A percentile compares a stretch with the other conserved stretches of the same genome.
These are phyloP conservation scores for Tetrax tetrax DNA, from an alignment of 2,113 vertebrate species.

Conservation along the genomic window DNA sequence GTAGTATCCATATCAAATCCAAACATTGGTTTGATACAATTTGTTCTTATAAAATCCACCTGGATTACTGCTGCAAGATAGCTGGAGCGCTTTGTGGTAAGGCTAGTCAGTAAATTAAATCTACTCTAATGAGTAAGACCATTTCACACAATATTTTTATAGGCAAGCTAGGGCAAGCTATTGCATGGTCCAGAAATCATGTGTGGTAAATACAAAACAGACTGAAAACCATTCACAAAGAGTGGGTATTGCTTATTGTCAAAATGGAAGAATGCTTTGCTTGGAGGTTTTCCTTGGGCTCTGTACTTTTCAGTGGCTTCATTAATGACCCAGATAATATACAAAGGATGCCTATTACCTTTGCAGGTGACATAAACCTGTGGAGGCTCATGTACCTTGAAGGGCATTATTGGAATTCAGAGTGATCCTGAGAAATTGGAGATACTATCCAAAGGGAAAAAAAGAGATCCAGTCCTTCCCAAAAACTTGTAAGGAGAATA, in stretches of 20 bases:
- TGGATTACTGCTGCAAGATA: background rate
- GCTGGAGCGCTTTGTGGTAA: background rate
- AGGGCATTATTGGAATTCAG: background rate
- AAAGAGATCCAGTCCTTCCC: background rate
- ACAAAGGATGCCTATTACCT: background rate
- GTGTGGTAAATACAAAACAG: background rate
- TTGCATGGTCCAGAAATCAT: background rate
- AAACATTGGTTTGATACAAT: background rate
- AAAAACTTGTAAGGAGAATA: background rate
- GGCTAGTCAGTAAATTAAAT: background rate
- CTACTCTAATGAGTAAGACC: background rate
- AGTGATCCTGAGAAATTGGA: background rate
- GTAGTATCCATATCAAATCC: background rate
- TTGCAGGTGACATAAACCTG: background rate
- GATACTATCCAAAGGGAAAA: background rate
- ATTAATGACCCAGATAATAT: background rate
- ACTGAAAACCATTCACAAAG: background rate
- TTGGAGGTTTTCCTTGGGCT: background rate
- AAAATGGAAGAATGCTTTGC: background rate
- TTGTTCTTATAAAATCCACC: background rate
- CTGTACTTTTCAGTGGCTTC: background rate
- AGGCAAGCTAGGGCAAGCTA: background rate
- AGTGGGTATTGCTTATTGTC: background rate
- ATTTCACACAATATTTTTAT: background rate
- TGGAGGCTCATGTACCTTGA: background rate